Evolutionary conservation across 2,113 vertebrate genomes (phyloP), one percentile per base, ranked within the genome.

Genomic region (Caranx ignobilis): DNA sequence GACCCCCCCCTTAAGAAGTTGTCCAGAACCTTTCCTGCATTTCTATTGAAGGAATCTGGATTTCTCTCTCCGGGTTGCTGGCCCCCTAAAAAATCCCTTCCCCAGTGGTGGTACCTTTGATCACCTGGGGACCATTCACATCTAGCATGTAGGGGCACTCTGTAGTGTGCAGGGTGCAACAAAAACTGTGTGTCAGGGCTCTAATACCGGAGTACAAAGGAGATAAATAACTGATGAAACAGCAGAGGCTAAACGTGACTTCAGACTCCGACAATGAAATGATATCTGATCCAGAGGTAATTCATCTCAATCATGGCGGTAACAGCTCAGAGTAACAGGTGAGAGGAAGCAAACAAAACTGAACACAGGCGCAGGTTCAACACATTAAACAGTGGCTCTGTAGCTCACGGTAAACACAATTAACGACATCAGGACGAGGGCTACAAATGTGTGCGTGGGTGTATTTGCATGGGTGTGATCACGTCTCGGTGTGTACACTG

Each of bases 391-490:
- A 62, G 47, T n/a, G 13, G 61, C 50, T 43, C 13, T 8, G 21
- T 21, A 32, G 15, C 10, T 26, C 6, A n/a, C 13, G 43, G 60
- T n/a, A 57, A 71, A 75, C 45, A 59, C 26, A 61, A 52, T 57
- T 64, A 56, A 21, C 31, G 5, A 45, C 67, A 69, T 41, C 21
- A 60, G 47, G 43, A 71, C 45, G 57, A 35, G 4, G 52, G 19
- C 7, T 52, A 18, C 18, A 39, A 26, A 4, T 63, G 55, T 47
- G 63, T 39, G 63, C 41, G 75, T 86, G 75, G 11, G 81, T 8
- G 48, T 88, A 35, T 80, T 70, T 88, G 68, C 69, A 41, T 56
- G 11, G 68, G 80, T 56, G 80, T 77, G 65, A 73, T 79, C 50
- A 7, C 19, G 18, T 50, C 48, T n/a, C 37, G 32, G 37, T 55